Evolutionary conservation across 2,888 invertebrate species (phyloP).

Genomic region (Serrognathus titanus): DNA sequence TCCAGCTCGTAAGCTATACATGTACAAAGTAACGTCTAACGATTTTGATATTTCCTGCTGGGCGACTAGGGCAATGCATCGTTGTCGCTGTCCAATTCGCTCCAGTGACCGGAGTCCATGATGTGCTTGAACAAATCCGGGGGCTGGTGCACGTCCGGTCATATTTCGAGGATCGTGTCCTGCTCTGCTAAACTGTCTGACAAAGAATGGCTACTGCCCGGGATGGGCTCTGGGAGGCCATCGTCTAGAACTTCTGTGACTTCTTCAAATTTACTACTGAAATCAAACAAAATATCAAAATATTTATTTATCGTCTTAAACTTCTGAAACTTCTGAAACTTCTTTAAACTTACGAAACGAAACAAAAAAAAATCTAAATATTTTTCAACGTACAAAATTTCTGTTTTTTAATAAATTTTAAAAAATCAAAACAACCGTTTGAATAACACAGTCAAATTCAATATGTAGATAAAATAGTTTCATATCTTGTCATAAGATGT

Average conservation of each 20-base stretch:
- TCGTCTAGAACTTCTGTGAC: constrained; percentile 46
- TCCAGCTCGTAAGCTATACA: background rate
- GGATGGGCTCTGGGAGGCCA: constrained; percentile 44
- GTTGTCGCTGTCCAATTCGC: constrained; percentile 32
- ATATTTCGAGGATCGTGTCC: constrained; percentile 46
- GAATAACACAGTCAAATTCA: no score
- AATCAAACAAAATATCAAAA: constrained; percentile 18
- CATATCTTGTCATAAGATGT: no score
- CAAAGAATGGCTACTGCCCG: constrained; percentile 46
- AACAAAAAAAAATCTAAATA: no score
- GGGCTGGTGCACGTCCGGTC: constrained; percentile 42
- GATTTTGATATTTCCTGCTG: background rate
- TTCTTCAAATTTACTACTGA: constrained; percentile 46
- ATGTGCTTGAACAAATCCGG: constrained; percentile 40
- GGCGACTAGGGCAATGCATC: background rate
- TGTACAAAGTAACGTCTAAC: background rate
- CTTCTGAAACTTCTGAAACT: no score
- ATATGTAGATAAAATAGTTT: no score
- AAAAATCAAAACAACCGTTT: no score
- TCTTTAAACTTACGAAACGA: no score
- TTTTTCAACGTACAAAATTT: no score
- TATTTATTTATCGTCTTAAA: background rate
- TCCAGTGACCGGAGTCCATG: constrained; percentile 41
- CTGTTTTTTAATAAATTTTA: no score
- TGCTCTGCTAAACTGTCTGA: constrained; percentile 43